Evolutionary conservation across 2,888 invertebrate species (phyloP), one percentile per base, ranked within the genome.

Genomic region (Lycaena phlaeas): DNA sequence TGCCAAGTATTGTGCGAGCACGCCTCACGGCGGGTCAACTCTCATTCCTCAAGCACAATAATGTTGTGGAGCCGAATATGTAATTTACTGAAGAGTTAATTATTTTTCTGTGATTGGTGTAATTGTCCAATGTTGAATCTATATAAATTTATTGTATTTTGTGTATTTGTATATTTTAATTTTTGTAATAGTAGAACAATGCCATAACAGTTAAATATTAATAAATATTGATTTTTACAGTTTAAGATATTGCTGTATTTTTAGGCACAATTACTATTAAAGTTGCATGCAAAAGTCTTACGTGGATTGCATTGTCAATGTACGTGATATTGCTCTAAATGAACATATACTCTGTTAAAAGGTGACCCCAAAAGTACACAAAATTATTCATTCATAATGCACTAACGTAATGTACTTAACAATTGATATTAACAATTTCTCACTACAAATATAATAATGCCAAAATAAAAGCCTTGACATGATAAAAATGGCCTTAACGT

Each of bases 11-110:
- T 58, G 67, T 65, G 65, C 64, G 65, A 59, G 54, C 58, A 53
- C 55, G 56, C 56, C 53, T 48, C 49, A 53, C 52, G 44, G 61
- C 58, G 57, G 54, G 44, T 56, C 64, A 60, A 59, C 62, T 70
- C 68, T 77, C 78, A 77, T 78, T 81, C 78, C 78, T 74, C 64
- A 71, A 71, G 69, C 70, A 64, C 73, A 63, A 61, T 69, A 67
- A 68, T 66, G 61, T 62, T 64, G 63, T 61, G 58, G 59, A 67
- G 62, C 53, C 64, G 61, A 63, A 64, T 66, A 56, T 44, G 36
- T 39, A 37, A 64, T 65, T 47, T 54, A 51, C 44, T 56, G 51
- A 53, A 48, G 38, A 48, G 44, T 48, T 48, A 43, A 44, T 42
- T 52, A 51, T 52, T 47, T 53, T 54, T 55, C 52, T 53, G 54